These are phyloP conservation scores for Xiphias gladius DNA, from an alignment of 2,113 vertebrate genomes.

Conservation along the genomic window DNA sequence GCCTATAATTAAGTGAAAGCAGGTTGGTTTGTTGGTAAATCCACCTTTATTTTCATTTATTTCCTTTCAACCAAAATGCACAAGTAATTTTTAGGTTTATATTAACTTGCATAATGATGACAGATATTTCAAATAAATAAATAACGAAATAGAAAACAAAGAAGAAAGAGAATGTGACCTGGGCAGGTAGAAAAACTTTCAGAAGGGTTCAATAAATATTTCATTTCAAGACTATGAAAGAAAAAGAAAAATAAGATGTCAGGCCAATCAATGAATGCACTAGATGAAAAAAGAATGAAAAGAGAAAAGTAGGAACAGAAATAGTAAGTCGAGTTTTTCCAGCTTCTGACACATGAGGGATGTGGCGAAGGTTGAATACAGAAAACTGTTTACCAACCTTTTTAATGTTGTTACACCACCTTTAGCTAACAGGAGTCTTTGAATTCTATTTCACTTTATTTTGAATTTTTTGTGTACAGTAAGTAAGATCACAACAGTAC, in stretches of 20 bases:
- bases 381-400: no score
- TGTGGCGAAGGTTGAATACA: not conserved
- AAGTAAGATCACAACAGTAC: not conserved
- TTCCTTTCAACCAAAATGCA: not conserved
- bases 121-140: not conserved
- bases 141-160: not conserved
- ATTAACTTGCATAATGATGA: not conserved
- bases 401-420: no score
- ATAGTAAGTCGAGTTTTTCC: slow-evolving; percentile 4
- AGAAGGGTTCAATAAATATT: not conserved
- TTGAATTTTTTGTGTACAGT: not conserved
- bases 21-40: not conserved
- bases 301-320: slow-evolving; percentile 18
- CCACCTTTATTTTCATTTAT: not conserved
- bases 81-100: not conserved
- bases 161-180: not conserved
- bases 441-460: not conserved
- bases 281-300: not conserved
- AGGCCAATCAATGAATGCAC: not conserved
- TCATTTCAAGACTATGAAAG: not conserved
- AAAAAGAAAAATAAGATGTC: not conserved
- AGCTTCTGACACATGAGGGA: not conserved
- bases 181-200: not conserved
- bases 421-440: not conserved
- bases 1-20: no score